Evolutionary conservation across 2,888 invertebrate species (phyloP).

Genomic region (Paralinhomoeus sp.): DNA sequence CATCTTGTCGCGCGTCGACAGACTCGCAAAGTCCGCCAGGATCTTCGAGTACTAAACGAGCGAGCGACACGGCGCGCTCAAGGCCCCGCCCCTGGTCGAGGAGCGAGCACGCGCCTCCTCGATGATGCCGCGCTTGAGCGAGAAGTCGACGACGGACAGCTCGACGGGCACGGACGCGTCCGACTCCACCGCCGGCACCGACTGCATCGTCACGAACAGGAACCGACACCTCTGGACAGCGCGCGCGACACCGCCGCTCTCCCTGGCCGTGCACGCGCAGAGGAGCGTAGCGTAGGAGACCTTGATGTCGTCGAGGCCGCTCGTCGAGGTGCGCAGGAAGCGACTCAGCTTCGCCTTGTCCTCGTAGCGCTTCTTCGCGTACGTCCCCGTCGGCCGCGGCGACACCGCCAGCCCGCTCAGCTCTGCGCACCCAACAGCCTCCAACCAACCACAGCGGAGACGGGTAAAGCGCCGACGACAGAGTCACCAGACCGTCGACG

Average conservation of each 20-base stretch:
- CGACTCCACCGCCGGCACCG: not conserved
- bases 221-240: constrained; percentile 2
- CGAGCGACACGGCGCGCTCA: no score
- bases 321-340: not conserved
- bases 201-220: constrained; percentile 1
- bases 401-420: no score
- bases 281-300: not conserved
- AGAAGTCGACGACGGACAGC: not conserved
- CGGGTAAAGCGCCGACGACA: no score
- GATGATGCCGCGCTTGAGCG: not conserved
- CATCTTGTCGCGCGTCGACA: no score
- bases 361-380: not conserved
- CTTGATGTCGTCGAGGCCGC: constrained; percentile 1
- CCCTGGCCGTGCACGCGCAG: no score
- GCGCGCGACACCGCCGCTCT: no score
- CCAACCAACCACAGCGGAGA: no score
- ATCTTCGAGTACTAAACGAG: no score
- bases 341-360: not conserved
- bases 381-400: not conserved
- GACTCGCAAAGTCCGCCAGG: no score
- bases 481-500: no score
- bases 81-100: no score
- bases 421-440: no score
- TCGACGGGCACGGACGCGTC: not conserved
- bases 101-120: not conserved